These are phyloP conservation scores for Coecobrya sp. DNA, from an alignment of 2,888 invertebrate species.

Conservation along the genomic window DNA sequence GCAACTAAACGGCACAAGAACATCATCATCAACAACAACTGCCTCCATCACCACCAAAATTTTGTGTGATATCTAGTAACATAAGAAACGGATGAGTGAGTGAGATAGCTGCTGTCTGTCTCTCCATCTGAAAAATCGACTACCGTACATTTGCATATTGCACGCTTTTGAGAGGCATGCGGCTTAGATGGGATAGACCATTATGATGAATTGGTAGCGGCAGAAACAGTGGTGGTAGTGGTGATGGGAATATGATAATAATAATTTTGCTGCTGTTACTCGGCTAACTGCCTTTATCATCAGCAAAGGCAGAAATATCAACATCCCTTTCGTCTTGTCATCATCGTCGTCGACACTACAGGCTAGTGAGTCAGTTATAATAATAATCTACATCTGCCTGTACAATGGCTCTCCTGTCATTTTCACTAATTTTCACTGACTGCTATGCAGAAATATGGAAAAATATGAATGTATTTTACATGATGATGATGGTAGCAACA, in stretches of 20 bases:
- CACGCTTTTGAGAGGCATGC: background rate
- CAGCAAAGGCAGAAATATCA: slow-evolving; percentile 25
- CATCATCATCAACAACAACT: background rate
- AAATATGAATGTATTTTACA: slow-evolving; percentile 29
- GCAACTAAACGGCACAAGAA: background rate
- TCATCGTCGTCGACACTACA: slow-evolving; percentile 28
- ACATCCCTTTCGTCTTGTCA: slow-evolving; percentile 68
- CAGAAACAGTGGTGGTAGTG: slow-evolving; percentile 5
- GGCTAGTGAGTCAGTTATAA: slow-evolving; percentile 25
- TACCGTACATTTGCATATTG: background rate
- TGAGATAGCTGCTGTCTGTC: background rate
- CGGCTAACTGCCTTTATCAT: slow-evolving; percentile 61
- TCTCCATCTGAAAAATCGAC: slow-evolving; percentile 10
- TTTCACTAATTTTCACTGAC: slow-evolving; percentile 61
- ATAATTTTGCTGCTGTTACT: slow-evolving; percentile 71
- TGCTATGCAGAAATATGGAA: slow-evolving; percentile 67
- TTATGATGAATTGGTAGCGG: background rate
- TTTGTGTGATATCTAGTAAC: background rate
- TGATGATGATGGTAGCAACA: slow-evolving; percentile 21
- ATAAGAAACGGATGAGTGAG: slow-evolving; percentile 16
- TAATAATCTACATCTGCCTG: slow-evolving; percentile 31
- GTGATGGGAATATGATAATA: slow-evolving; percentile 36
- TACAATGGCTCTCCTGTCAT: background rate
- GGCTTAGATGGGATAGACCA: background rate
- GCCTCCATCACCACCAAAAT: background rate